These are phyloP conservation scores for Syngnathus typhle DNA, from an alignment of 2,113 vertebrate species.

Conservation along the genomic window DNA sequence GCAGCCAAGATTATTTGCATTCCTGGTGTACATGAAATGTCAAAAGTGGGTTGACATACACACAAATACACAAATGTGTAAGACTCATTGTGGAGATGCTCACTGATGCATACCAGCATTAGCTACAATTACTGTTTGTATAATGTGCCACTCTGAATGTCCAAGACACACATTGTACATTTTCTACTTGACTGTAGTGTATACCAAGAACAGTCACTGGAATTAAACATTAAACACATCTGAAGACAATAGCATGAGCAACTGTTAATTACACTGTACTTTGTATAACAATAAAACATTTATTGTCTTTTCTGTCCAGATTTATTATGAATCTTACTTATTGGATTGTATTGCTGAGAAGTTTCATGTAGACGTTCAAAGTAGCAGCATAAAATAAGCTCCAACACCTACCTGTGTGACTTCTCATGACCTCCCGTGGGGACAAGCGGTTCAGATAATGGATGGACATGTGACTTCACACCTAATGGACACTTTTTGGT, in stretches of 20 bases:
- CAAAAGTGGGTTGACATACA: constrained; percentile 38
- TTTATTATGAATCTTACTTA: not conserved
- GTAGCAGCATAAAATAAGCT: not conserved
- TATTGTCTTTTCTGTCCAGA: not conserved
- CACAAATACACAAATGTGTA: constrained; percentile 34
- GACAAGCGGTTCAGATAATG: too few relatives aligned
- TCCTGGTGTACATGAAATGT: constrained; percentile 35
- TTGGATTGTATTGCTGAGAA: not conserved
- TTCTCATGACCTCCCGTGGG: not conserved
- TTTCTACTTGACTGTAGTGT: constrained; percentile 35
- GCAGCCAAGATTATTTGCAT: constrained; percentile 38
- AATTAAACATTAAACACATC: constrained; percentile 49
- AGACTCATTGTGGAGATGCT: constrained; percentile 49
- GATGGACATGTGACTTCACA: not conserved
- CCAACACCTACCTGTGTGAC: not conserved
- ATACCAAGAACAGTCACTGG: constrained; percentile 28
- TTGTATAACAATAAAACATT: constrained; percentile 60
- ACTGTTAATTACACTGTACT: constrained; percentile 54
- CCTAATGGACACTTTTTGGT: not conserved
- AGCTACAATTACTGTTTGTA: constrained; percentile 28
- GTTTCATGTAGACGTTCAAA: not conserved
- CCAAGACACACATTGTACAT: constrained; percentile 32
- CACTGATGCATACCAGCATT: constrained; percentile 46
- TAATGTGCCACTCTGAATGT: constrained; percentile 55
- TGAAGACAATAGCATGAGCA: constrained; percentile 56